Evolutionary conservation across 2,797 vertebrate species (phyloP).

Genomic region (Gymnoscopelus braueri): DNA sequence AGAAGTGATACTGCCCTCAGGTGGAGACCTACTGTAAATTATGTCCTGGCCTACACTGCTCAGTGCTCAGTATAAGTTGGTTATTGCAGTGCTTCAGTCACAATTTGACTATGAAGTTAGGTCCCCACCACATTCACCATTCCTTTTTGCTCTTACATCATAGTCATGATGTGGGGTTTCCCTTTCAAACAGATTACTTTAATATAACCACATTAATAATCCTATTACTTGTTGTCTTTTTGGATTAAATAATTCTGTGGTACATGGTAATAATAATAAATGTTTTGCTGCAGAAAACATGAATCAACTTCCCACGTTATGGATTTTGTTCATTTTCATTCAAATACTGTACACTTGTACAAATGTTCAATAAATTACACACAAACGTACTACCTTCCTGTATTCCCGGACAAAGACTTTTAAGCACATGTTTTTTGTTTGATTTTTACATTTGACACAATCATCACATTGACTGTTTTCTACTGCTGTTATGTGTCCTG

Average conservation of each 20-base stretch:
- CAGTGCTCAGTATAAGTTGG: conserved; percentile 21
- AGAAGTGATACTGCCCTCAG: conserved; percentile 85
- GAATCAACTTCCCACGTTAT: neutral
- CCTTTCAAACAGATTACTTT: neutral
- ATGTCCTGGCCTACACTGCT: neutral
- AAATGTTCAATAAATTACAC: conserved; percentile 3
- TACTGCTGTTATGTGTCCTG: conserved; percentile 6
- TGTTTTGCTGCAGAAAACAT: neutral
- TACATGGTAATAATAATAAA: no score
- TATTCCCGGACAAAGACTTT: no score
- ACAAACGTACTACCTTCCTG: neutral
- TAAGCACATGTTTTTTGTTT: neutral
- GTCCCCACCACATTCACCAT: no score
- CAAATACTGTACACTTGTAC: conserved; percentile 1
- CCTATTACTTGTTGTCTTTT: neutral
- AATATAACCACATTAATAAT: neutral
- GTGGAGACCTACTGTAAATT: conserved; percentile 60
- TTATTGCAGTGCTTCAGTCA: conserved; percentile 8
- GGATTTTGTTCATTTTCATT: neutral
- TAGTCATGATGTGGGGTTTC: neutral
- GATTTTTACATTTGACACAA: neutral
- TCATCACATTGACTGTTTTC: conserved; percentile 17
- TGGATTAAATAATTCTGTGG: no score
- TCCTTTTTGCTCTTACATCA: no score
- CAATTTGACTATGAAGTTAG: neutral